Conservation (phyloP, 2,888 invertebrate genomes). For the Saturnia pavonia region DNA sequence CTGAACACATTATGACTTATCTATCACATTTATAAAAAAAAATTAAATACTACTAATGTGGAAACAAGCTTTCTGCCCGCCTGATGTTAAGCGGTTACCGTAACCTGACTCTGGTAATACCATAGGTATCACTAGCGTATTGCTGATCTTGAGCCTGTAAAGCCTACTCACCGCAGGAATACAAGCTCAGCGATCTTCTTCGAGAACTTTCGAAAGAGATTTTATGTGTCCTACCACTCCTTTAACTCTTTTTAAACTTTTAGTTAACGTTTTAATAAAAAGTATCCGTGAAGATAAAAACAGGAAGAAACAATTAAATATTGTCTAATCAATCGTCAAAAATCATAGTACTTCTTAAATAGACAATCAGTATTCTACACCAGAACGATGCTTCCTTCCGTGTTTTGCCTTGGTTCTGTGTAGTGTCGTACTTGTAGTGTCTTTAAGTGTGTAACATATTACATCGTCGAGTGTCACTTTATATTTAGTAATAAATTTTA, state of each 20-base stretch:
- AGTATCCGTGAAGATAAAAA: conserved; percentile 20
- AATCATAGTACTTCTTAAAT: conserved; percentile 33
- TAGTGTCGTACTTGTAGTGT: conserved; percentile 16
- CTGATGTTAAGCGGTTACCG: too few species aligned
- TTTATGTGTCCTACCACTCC: too few species aligned
- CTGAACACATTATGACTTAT: background rate
- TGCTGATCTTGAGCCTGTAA: too few species aligned
- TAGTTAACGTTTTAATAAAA: background rate
- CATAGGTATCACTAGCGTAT: too few species aligned
- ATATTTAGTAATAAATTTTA: background rate
- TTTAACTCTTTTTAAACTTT: too few species aligned
- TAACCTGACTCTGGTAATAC: too few species aligned
- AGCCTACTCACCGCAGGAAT: too few species aligned
- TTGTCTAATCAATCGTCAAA: conserved; percentile 30
- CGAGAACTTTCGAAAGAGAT: too few species aligned
- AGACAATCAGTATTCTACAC: conserved; percentile 31
- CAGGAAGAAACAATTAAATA: conserved; percentile 28
- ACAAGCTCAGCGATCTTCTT: too few species aligned
- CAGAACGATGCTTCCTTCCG: conserved; percentile 46
- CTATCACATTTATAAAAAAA: background rate
- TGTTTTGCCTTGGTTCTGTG: conserved; percentile 21
- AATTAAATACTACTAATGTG: too few species aligned
- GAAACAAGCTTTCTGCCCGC: too few species aligned
- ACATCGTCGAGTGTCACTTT: background rate
- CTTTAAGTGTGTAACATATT: conserved; percentile 2